Evolutionary conservation across 2,797 vertebrate genomes (phyloP).

Genomic region (Vireo griseus): DNA sequence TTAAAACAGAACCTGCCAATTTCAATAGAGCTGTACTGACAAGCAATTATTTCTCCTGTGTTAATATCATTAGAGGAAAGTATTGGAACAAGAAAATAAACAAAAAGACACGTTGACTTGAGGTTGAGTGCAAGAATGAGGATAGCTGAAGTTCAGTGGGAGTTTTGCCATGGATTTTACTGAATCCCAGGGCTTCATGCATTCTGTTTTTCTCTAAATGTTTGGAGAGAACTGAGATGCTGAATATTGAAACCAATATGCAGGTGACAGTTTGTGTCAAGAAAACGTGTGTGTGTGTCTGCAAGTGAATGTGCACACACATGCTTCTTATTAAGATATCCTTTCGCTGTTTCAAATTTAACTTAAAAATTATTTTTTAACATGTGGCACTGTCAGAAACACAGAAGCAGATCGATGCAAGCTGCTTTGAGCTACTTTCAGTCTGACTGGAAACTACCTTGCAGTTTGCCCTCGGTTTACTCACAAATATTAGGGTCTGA

Average conservation of each 20-base stretch:
- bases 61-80: conserved; percentile 24
- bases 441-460: neutral
- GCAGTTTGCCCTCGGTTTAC: neutral
- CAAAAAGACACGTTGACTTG: conserved; percentile 6
- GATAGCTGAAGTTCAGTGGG: neutral
- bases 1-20: conserved; percentile 32
- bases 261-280: neutral
- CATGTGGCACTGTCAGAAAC: neutral
- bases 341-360: neutral
- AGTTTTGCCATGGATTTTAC: neutral
- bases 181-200: neutral
- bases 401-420: fast-evolving
- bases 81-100: conserved; percentile 36
- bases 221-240: neutral
- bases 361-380: neutral
- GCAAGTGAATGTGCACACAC: neutral
- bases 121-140: neutral
- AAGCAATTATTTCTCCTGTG: conserved; percentile 19
- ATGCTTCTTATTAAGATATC: neutral
- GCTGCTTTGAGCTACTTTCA: neutral
- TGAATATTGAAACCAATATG: neutral
- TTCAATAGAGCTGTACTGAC: conserved; percentile 24
- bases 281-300: neutral
- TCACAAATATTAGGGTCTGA: neutral
- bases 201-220: neutral